Evolutionary conservation across 2,113 vertebrate genomes (phyloP), one percentile per base, ranked within the genome.

Genomic region (Crotophaga sulcirostris): DNA sequence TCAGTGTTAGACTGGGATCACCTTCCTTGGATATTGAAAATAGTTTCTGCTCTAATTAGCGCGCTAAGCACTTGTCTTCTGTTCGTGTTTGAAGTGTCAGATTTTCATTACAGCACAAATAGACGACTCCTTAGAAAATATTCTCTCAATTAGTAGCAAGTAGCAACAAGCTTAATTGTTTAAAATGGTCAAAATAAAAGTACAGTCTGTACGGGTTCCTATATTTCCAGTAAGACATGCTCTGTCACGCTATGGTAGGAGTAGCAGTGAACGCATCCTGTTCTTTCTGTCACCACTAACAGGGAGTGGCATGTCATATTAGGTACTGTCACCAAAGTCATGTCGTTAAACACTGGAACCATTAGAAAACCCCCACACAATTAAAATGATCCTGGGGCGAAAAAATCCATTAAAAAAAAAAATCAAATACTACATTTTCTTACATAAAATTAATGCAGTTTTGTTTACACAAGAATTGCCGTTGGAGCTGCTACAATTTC

Each of bases 41-140:
- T 9, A 89, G 26, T 60, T 91, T 89, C 72, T 70, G 49, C 72
- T 64, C 85, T 89, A 94, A 94, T 95, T 91, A 86, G 45, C 8
- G 67, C 51, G 77, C 81, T 75, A 60, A 89, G 45, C 33, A 31
- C 60, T 92, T 55, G 55, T 66, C 76, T 59, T 28, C 79, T 73
- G 47, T 31, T 63, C 84, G 38, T 38, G 34, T 92, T 79, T 89
- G 76, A 94, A 89, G 80, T 75, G 85, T 91, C 84, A 75, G 1
- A 69, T 83, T 83, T 86, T 92, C 91, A 75, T 79, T 83, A 42
- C 51, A 24, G 77, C 73, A 36, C 31, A 79, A 89, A 66, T 55
- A 74, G 69, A 28, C 3, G 1, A 13, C 29, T 73, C 75, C 55
- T 68, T 33, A 24, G 84, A 59, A 89, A 54, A 64, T 19, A 23